Percentiles rank a stretch among this genome's conserved stretches.
These are phyloP conservation scores for Cynopterus brachyotis DNA, from an alignment of 2,113 vertebrate genomes.

Conservation along the genomic window DNA sequence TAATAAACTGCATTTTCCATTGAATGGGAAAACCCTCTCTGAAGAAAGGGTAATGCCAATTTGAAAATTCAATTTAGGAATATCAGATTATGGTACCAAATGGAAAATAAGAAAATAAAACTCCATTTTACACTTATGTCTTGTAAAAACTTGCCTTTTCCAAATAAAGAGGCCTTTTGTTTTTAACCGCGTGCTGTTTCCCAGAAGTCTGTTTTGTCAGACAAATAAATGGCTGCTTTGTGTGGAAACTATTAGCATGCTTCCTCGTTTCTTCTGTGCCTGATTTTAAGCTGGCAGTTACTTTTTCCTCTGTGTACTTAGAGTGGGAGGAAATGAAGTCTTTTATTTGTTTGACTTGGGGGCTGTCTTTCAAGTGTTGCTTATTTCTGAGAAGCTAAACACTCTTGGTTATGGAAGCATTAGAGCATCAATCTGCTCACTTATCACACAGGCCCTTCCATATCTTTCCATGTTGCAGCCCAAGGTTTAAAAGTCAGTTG, in stretches of 20 bases:
- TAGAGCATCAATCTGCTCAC: not conserved
- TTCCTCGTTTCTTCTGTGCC: not conserved
- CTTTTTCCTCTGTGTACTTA: not conserved
- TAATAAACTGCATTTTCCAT: not conserved
- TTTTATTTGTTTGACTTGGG: not conserved
- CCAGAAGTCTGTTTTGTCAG: not conserved
- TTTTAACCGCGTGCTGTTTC: conserved; percentile 13
- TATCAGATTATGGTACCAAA: not conserved
- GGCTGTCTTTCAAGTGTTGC: not conserved
- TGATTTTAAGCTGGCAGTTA: conserved; percentile 21
- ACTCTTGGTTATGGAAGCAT: not conserved
- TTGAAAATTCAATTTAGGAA: conserved; percentile 16
- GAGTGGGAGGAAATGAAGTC: not conserved
- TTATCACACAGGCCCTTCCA: fast-evolving
- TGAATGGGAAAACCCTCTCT: not conserved
- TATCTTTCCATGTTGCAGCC: not conserved
- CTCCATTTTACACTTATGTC: not conserved
- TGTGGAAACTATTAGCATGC: not conserved
- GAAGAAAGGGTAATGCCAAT: not conserved
- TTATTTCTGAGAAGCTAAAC: not conserved
- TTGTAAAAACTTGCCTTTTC: conserved; percentile 10
- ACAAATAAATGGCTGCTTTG: conserved; percentile 33
- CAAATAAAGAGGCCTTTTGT: not conserved
- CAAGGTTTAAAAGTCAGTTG: not conserved
- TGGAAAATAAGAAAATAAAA: conserved; percentile 24